Evolutionary conservation across 1,140 invertebrate species (phyloP), one percentile per base, ranked within the genome.

Genomic region (Alviniconcha marisindica): DNA sequence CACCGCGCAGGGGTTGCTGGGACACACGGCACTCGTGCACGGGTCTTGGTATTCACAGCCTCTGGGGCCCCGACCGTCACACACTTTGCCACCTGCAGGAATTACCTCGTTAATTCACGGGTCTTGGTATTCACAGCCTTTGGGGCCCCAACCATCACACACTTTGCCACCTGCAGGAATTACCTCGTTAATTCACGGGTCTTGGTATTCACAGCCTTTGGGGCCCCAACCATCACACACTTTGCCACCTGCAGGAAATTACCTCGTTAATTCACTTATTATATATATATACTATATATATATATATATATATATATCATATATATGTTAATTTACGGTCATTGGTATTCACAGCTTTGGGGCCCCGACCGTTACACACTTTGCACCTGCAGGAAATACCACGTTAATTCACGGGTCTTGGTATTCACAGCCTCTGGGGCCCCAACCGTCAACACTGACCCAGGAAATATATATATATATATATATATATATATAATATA

Each of bases 1-100:
- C 1, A 86, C 71, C 33, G 78, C 82, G 71, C 85, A 86, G 2
- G 82, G 85, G 38, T 83, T 86, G 21, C 33, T 42, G 54, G 21
- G 3, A 36, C 85, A 86, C 0, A 7, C 36, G 3, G 66, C 44
- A 5, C 24, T 44, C 42, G 12, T 12, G n/a, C 80, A 82, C 33
- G 24, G 24, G n/a, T 44, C 31, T 3, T 18, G 5, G 40, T 71
- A 71, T 18, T 81, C 60, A 21, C 78, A 40, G 12, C 28, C 33
- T n/a, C 28, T 4, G 1, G 77, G 74, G 15, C 44, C 40, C 21
- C 76, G 10, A 56, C 81, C 71, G 3, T 76, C 40, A 42, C 60
- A 80, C 33, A 63, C 77, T 44, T 77, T 40, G 69, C 77, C 77
- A 36, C 24, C 40, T 83, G 44, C 42, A 7, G 44, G 60, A 18